These are phyloP conservation scores for Eurystomus gularis DNA, from an alignment of 2,113 vertebrate genomes.

Conservation along the genomic window DNA sequence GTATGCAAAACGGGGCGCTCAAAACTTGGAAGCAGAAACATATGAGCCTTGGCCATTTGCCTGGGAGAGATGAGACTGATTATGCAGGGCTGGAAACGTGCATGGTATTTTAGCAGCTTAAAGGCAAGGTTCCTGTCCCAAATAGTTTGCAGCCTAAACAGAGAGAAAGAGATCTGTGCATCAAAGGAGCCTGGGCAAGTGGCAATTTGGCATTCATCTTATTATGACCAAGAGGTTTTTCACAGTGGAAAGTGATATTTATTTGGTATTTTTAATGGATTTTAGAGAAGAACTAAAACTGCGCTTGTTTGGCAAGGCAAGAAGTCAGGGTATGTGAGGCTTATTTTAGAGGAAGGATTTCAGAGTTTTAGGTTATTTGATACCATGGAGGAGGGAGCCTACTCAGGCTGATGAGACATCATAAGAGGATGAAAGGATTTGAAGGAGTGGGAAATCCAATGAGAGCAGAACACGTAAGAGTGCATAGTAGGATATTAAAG, in stretches of 20 bases:
- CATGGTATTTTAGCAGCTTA: not conserved
- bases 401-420: not conserved
- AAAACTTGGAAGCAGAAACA: not conserved
- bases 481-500: not conserved
- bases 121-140: conserved; percentile 9
- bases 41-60: not conserved
- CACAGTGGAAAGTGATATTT: conserved; percentile 13
- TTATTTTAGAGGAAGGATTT: conserved; percentile 31
- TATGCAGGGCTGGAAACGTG: conserved; percentile 4
- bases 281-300: not conserved
- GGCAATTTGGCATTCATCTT: conserved; percentile 20
- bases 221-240: not conserved
- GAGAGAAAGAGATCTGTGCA: not conserved
- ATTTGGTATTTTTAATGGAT: conserved; percentile 17
- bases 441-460: not conserved
- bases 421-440: not conserved
- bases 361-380: not conserved
- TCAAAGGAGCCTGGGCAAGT: conserved; percentile 4
- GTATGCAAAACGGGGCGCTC: accelerated
- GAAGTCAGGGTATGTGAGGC: not conserved
- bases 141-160: conserved; percentile 35
- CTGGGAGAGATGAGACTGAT: conserved; percentile 33
- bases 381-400: not conserved
- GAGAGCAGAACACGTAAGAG: not conserved
- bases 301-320: not conserved